A percentile compares a stretch with the other conserved stretches of the same genome.
phyloP scores from a whole-genome alignment of 2,797 vertebrate genomes.

The Rhinatrema bivittatum region DNA sequence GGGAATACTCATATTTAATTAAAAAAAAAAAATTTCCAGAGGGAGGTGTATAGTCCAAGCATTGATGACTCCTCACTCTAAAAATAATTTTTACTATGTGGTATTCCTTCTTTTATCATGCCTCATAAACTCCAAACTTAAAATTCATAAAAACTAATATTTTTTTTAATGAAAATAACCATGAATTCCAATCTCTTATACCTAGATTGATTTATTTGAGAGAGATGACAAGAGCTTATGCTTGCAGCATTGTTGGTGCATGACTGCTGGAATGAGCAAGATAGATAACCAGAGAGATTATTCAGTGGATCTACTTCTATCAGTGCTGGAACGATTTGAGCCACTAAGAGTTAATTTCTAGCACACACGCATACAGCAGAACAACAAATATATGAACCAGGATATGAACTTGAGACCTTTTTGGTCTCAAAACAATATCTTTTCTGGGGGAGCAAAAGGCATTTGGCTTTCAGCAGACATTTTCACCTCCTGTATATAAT shows the following conservation, averaged over 20 bases:
- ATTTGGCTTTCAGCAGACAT: slow-evolving; percentile 21
- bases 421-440: slow-evolving; percentile 50
- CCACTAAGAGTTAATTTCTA: slow-evolving; percentile 37
- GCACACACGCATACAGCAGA: slow-evolving; percentile 16
- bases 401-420: slow-evolving; percentile 44
- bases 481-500: slow-evolving; percentile 24
- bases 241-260: too few species aligned
- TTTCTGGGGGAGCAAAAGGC: slow-evolving; percentile 15
- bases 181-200: neutral
- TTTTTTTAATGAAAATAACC: neutral
- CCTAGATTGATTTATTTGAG: too few species aligned
- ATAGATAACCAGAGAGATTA: slow-evolving; percentile 5
- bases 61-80: too few species aligned
- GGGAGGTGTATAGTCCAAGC: too few species aligned
- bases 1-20: too few species aligned
- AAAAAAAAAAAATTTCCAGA: too few species aligned
- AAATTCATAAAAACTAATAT: neutral
- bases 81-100: too few species aligned
- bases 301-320: slow-evolving; percentile 7
- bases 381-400: slow-evolving; percentile 22
- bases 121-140: too few species aligned
- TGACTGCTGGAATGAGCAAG: slow-evolving; percentile 4
- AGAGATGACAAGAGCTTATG: too few species aligned
- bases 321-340: slow-evolving; percentile 13
- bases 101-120: too few species aligned